Percentiles rank a stretch among this genome's conserved stretches.
Conservation (phyloP, 1,140 invertebrate species). For the Tachypleus tridentatus region DNA sequence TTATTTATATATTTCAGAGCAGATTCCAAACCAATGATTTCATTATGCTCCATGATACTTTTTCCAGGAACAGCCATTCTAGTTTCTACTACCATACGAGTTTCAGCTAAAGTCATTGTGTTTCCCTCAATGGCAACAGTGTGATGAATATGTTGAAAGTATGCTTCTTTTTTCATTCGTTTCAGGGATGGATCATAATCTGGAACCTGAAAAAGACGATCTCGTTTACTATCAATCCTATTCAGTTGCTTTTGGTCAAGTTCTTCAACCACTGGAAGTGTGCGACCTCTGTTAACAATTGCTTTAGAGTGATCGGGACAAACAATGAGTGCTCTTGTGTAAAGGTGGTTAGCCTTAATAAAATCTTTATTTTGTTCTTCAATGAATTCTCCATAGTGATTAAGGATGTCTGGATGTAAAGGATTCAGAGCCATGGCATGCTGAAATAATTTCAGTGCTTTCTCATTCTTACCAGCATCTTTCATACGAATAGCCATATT, state of each 20-base stretch:
- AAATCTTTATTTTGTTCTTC: slow-evolving; percentile 75
- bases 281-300: slow-evolving; percentile 63
- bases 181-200: slow-evolving; percentile 61
- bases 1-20: slow-evolving; percentile 91
- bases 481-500: slow-evolving; percentile 74
- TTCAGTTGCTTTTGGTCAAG: slow-evolving; percentile 64
- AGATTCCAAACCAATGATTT: slow-evolving; percentile 83
- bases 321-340: slow-evolving; percentile 62
- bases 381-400: slow-evolving; percentile 83
- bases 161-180: slow-evolving; percentile 81
- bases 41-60: slow-evolving; percentile 92
- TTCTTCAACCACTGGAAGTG: slow-evolving; percentile 78
- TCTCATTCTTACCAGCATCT: slow-evolving; percentile 62
- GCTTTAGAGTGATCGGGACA: slow-evolving; percentile 69
- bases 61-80: slow-evolving; percentile 82
- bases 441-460: slow-evolving; percentile 75
- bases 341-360: slow-evolving; percentile 78
- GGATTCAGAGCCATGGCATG: slow-evolving; percentile 83
- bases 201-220: slow-evolving; percentile 66
- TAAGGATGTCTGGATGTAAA: slow-evolving; percentile 79
- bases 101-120: slow-evolving; percentile 84
- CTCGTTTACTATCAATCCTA: slow-evolving; percentile 73
- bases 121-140: slow-evolving; percentile 96
- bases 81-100: slow-evolving; percentile 83
- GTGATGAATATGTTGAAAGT: slow-evolving; percentile 93